Evolutionary conservation across 2,888 invertebrate genomes (phyloP).

Genomic region (Mylabris sibirica): DNA sequence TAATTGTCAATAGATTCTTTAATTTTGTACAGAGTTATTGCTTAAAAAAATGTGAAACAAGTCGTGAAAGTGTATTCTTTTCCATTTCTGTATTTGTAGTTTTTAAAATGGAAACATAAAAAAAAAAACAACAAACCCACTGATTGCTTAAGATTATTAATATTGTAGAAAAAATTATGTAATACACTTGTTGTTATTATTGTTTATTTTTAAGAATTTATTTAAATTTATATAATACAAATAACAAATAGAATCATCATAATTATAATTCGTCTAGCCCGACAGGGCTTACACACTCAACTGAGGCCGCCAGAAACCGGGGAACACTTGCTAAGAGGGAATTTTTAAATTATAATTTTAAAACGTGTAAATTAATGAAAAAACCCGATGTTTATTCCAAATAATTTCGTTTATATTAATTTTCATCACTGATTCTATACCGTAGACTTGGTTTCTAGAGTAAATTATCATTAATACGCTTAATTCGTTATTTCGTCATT

Average conservation of each 20-base stretch:
- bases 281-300: no score
- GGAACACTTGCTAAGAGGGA: no score
- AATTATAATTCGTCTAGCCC: neutral
- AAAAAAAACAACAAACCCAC: neutral
- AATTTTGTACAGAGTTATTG: neutral
- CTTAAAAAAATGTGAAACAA: neutral
- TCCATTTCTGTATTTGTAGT: neutral
- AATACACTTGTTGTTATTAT: neutral
- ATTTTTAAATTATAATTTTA: no score
- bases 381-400: no score
- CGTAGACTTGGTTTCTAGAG: no score
- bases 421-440: no score
- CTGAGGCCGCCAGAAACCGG: no score
- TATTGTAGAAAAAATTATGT: neutral
- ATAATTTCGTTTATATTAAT: no score
- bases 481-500: no score
- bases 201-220: constrained; percentile 5
- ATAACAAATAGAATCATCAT: neutral
- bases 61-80: constrained; percentile 13
- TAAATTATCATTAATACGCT: no score
- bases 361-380: no score
- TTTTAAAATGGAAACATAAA: neutral
- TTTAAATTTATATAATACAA: no score
- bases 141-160: constrained; percentile 2
- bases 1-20: neutral